Base-by-base conservation (phyloP, 2,797 vertebrate genomes). In the Crax fasciolata region DNA sequence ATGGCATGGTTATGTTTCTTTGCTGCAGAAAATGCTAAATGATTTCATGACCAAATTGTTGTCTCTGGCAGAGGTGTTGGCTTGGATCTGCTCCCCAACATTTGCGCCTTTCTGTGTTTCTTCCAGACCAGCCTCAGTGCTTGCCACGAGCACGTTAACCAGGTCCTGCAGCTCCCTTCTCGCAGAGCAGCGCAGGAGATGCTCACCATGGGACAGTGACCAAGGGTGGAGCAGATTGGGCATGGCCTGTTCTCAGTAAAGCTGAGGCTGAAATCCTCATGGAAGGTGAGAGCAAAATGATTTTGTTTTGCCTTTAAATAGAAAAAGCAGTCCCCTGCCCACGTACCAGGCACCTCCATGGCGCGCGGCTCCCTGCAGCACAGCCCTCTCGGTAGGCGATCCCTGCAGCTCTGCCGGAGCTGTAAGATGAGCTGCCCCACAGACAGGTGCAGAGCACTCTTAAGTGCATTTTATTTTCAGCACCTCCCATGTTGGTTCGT, bases 1-100 rank as follows among this genome's bases (percentile, higher is more conserved):
- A 54, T 65, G 51, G 46, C 28, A 78, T 38, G 44, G 79, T 88
- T 83, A 51, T 52, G 44, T 75, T 87, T 92, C 84, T 91, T 32
- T 73, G 4, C 62, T 73, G 83, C 39, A 87, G 79, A 73, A 95
- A 88, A 89, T 13, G 41, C 72, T 87, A 44, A 72, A 76, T 77
- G 74, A 93, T 87, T 77, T 90, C 55, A 75, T 62, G 72, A 70
- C 44, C 46, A 73, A 2, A 24, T 35, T 21, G 2, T 9, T 44
- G n/a, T 35, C 20, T 46, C 55, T 59, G 30, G 59, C 86, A 77
- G 90, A 89, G 87, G 74, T 9, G 19, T 44, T 83, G 84, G 6
- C 48, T 71, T 82, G 84, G 68, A 57, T 93, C 70, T 79, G 46
- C 54, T 90, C 32, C 59, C n/a, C 80, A 74, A 23, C 28, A 41